Evolutionary conservation across 2,113 vertebrate genomes (phyloP), one percentile per base, ranked within the genome.

Genomic region (Canis aureus): DNA sequence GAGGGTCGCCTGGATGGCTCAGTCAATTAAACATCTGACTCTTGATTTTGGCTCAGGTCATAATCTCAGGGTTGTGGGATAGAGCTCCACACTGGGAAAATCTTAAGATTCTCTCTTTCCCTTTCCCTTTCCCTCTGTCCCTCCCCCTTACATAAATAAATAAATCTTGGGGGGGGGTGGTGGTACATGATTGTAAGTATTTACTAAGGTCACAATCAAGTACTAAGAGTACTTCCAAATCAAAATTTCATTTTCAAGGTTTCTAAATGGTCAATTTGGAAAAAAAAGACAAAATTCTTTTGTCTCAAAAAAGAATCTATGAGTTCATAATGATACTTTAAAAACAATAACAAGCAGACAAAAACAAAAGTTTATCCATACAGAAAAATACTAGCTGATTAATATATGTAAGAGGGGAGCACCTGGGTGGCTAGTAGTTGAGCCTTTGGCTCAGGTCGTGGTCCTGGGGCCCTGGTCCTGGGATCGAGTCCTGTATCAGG

Each of bases 161-260:
- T 67, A 17, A 67, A 67, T 67, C 66, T 67, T 67, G 29, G 64
- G 8, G 11, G 10, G 23, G 10, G 23, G 35, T 2, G 38, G 38
- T 38, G 38, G 3, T 80, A 20, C 0, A 11, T 16, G 29, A 11
- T 88, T 89, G 38, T 90, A 95, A 38, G 60, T 78, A 83, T 83
- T 91, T 92, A 84, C 71, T 91, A 64, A 81, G 83, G 23, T 92
- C 51, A 90, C 87, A 96, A 67, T 55, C 35, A 86, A 69, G 13
- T 71, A 86, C 66, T 60, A 2, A 95, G 49, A 90, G 19, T 5
- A 83, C 16, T 91, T 93, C 27, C 55, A 94, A 73, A 94, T 79
- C 29, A 89, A 94, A 96, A 67, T 60, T 83, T 95, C 5, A 60
- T 71, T 87, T 89, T 74, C 19, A 93, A 93, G 20, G 53, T 20